A percentile compares a stretch with the other conserved stretches of the same genome.
Evolutionary conservation across 2,888 invertebrate species (phyloP).

Genomic region (Tortricodes alternella): DNA sequence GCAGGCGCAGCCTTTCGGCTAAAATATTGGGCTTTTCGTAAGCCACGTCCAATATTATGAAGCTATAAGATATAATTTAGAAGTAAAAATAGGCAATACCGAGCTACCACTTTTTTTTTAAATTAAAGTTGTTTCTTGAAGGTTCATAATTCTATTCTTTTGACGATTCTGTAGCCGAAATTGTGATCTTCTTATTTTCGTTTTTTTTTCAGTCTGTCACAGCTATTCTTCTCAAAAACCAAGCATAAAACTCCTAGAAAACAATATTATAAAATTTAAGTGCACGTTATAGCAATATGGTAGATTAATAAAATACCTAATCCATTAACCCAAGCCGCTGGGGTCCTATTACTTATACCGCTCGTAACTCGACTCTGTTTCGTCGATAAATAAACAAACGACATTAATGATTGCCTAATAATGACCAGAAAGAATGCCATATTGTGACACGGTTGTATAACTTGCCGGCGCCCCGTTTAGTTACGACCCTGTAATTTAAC

Average conservation of each 20-base stretch:
- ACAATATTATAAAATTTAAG: not conserved
- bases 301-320: not conserved
- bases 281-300: too few species aligned
- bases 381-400: slow-evolving; percentile 37
- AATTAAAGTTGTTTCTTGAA: too few species aligned
- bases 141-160: too few species aligned
- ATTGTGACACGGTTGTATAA: slow-evolving; percentile 38
- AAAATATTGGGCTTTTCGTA: slow-evolving; percentile 36
- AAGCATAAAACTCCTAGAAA: too few species aligned
- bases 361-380: slow-evolving; percentile 12
- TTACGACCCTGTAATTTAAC: slow-evolving; percentile 35
- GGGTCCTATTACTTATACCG: slow-evolving; percentile 26
- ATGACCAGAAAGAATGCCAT: slow-evolving; percentile 41
- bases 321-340: slow-evolving; percentile 11
- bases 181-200: too few species aligned
- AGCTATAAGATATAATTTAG: too few species aligned
- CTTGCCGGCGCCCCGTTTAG: slow-evolving; percentile 31
- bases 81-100: too few species aligned
- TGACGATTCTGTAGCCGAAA: too few species aligned
- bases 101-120: too few species aligned
- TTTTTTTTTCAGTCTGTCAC: too few species aligned
- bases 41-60: too few species aligned
- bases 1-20: slow-evolving; percentile 30
- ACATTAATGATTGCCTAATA: slow-evolving; percentile 45
- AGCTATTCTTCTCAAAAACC: too few species aligned